A percentile compares a stretch with the other conserved stretches of the same genome.
phyloP scores from a whole-genome alignment of 2,888 invertebrate genomes.

The Pseudolycoriella hygida region DNA sequence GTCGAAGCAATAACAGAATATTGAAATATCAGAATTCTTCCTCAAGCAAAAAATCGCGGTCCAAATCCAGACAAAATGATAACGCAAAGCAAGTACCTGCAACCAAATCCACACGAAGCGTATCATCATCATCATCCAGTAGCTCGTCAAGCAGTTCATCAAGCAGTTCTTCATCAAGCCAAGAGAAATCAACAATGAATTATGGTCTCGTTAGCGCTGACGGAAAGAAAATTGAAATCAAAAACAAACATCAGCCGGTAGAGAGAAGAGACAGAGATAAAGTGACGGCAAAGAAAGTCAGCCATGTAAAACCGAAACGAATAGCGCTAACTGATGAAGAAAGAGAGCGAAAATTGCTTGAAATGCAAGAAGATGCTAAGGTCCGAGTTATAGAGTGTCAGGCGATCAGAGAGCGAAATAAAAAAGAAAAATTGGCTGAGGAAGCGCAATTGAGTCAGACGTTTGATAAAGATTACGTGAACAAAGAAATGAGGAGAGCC shows the following conservation, averaged over 20 bases:
- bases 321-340: slow-evolving; percentile 40
- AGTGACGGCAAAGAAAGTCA: slow-evolving; percentile 6
- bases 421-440: slow-evolving; percentile 33
- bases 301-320: slow-evolving; percentile 7
- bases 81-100: not conserved
- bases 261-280: slow-evolving; percentile 12
- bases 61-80: not conserved
- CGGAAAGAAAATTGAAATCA: slow-evolving; percentile 18
- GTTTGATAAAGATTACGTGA: slow-evolving; percentile 34
- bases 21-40: not conserved
- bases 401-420: slow-evolving; percentile 33
- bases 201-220: slow-evolving; percentile 28
- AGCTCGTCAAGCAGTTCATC: too few species aligned
- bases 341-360: slow-evolving; percentile 47
- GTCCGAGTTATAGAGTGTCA: slow-evolving; percentile 41
- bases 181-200: slow-evolving; percentile 12
- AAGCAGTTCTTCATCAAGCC: too few species aligned
- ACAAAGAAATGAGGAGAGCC: slow-evolving; percentile 26
- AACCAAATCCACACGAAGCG: not conserved
- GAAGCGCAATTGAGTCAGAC: slow-evolving; percentile 34
- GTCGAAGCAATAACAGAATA: too few species aligned
- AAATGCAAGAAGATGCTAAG: slow-evolving; percentile 70
- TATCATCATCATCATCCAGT: not conserved
- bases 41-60: not conserved
- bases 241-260: slow-evolving; percentile 9